These are phyloP conservation scores for Heteronetta atricapilla DNA, from an alignment of 2,113 vertebrate genomes.

Conservation along the genomic window DNA sequence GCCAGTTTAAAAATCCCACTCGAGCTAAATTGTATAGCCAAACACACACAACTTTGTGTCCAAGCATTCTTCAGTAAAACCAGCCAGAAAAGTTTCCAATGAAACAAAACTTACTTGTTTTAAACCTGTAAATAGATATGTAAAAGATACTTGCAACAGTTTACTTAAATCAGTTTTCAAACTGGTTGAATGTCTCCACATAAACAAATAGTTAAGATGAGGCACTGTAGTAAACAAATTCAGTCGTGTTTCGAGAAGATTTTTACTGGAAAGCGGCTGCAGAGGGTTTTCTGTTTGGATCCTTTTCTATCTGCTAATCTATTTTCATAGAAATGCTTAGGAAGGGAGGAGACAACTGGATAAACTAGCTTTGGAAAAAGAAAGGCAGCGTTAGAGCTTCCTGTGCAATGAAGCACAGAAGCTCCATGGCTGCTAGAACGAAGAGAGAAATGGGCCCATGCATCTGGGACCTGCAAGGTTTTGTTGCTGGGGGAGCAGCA, in stretches of 20 bases:
- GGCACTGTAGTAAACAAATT: neutral
- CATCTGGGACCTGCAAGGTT: neutral
- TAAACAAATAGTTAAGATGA: neutral
- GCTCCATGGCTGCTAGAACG: neutral
- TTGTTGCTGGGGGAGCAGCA: neutral
- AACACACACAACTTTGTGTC: neutral
- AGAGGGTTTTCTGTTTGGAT: neutral
- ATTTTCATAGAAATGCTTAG: neutral
- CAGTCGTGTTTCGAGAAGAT: neutral
- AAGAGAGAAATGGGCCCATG: neutral
- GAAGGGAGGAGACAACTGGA: neutral
- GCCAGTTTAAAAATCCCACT: slow-evolving; percentile 21
- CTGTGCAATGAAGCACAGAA: neutral
- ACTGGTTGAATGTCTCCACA: neutral
- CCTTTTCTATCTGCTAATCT: neutral
- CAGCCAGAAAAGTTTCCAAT: neutral
- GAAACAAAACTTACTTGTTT: neutral
- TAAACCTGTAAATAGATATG: neutral
- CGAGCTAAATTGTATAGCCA: neutral
- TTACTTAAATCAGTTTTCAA: neutral
- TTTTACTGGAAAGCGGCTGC: neutral
- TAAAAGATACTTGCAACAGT: neutral
- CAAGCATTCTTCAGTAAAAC: slow-evolving; percentile 8
- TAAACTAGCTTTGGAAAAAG: neutral
- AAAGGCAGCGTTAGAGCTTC: neutral